Conservation (phyloP, 1,140 invertebrate species). For the Apis dorsata region DNA sequence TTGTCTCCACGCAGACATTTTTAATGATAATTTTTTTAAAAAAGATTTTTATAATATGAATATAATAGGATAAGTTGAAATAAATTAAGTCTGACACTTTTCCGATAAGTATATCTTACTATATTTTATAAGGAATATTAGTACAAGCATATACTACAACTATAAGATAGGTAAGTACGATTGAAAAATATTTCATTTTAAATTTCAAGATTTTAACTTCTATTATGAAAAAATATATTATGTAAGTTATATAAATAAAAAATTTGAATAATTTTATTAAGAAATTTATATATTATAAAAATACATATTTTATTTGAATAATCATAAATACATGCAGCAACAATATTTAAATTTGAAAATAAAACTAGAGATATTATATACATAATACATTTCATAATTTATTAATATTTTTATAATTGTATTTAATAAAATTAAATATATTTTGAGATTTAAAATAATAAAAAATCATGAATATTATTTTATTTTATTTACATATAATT, state of each 20-base stretch:
- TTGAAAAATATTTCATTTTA: not conserved
- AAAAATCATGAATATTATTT: not conserved
- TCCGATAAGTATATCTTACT: not conserved
- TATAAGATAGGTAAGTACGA: not conserved
- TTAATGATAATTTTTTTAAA: constrained; percentile 52
- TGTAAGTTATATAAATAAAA: not conserved
- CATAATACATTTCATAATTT: not conserved
- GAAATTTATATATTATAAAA: not conserved
- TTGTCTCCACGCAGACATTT: constrained; percentile 84
- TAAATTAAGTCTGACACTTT: too few relatives aligned
- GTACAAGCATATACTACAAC: not conserved
- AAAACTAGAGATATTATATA: not conserved
- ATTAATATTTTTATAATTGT: not conserved
- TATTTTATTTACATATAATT: not conserved
- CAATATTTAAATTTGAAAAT: not conserved
- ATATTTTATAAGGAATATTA: not conserved
- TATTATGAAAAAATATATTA: not conserved
- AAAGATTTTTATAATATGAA: not conserved
- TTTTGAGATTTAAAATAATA: not conserved
- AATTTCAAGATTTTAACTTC: not conserved
- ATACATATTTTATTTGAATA: not conserved
- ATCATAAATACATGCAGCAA: not conserved
- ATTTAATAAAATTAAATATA: not conserved
- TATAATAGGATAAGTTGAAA: not conserved
- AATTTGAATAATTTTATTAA: too few relatives aligned